Base-by-base conservation (phyloP, 2,888 invertebrate species). In the Machimus atricapillus region DNA sequence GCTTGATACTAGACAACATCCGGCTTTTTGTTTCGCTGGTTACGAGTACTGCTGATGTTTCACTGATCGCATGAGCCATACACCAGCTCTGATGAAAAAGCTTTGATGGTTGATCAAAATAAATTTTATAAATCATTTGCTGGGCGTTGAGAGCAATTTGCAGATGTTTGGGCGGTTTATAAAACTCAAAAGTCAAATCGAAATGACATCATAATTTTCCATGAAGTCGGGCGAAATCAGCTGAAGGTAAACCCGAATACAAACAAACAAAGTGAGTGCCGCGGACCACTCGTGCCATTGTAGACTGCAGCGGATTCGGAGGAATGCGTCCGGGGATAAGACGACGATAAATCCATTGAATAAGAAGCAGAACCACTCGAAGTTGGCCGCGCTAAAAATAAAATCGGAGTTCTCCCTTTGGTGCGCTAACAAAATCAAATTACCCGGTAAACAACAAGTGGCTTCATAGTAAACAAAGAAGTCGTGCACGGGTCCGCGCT, bases 401-500 rank as follows among this genome's bases (percentile, higher is more conserved):
- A 34, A 34, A n/a, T 52, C n/a, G n/a, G 1, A 19, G 2, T 6
- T 56, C 46, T 79, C 12, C 27, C 52, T 79, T 46, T 31, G 79
- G 79, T 16, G 52, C 79, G 79, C 16, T 79, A 31, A 52, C 79
- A 23, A 79, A 79, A 79, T 79, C 52, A 52, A 79, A 79, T 79
- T 79, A 79, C 79, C 56, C 52, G 52, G 52, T 27, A 27, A 27
- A 46, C 79, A 79, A 79, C 79, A 79, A 79, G 79, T 79, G 79
- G 79, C 79, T 16, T 16, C 79, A 8, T 79, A 79, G 79, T 79
- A 79, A 79, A 79, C 79, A 79, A 79, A 79, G 79, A 79, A 27
- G 12, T 79, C 31, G 79, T 16, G 46, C 19, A 31, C 79, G 79
- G 37, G 52, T 31, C 46, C 2, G 46, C 46, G 23, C 14, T 23